Percentiles rank a stretch among this genome's conserved stretches.
These are phyloP conservation scores for Oscheius sp. DNA, from an alignment of 2,888 invertebrate genomes.

Conservation along the genomic window DNA sequence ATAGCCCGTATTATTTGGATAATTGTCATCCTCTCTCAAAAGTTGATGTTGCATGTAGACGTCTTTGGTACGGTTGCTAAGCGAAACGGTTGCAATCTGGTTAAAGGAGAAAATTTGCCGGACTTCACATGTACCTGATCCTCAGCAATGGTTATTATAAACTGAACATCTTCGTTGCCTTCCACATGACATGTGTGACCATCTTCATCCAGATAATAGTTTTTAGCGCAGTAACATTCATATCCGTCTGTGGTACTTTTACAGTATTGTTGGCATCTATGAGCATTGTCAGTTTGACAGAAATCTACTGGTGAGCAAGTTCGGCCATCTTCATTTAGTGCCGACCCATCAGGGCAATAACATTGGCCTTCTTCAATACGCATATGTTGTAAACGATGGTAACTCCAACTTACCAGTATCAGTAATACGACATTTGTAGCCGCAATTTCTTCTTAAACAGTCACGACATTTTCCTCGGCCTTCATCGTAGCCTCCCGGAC, in stretches of 20 bases:
- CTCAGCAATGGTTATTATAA: conserved; percentile 27
- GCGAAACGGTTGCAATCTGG: conserved; percentile 41
- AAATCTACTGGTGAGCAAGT: conserved; percentile 53
- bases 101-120: not conserved
- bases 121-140: too few species aligned
- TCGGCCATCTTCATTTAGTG: conserved; percentile 39
- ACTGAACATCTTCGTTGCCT: conserved; percentile 33
- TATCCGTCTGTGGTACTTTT: conserved; percentile 83
- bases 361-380: conserved; percentile 41
- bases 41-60: conserved; percentile 17
- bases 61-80: conserved; percentile 17
- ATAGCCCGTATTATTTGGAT: too few species aligned
- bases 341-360: conserved; percentile 43
- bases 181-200: conserved; percentile 49
- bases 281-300: conserved; percentile 41
- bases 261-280: conserved; percentile 90
- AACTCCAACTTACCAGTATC: conserved; percentile 29
- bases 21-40: not conserved
- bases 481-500: conserved; percentile 73
- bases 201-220: conserved; percentile 52
- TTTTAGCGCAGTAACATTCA: conserved; percentile 55
- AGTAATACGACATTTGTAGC: conserved; percentile 46
- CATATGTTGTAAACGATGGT: too few species aligned
- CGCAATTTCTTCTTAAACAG: conserved; percentile 44
- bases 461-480: conserved; percentile 48